Evolutionary conservation across 2,113 vertebrate species (phyloP), one percentile per base, ranked within the genome.

Genomic region (Centropristis striata): DNA sequence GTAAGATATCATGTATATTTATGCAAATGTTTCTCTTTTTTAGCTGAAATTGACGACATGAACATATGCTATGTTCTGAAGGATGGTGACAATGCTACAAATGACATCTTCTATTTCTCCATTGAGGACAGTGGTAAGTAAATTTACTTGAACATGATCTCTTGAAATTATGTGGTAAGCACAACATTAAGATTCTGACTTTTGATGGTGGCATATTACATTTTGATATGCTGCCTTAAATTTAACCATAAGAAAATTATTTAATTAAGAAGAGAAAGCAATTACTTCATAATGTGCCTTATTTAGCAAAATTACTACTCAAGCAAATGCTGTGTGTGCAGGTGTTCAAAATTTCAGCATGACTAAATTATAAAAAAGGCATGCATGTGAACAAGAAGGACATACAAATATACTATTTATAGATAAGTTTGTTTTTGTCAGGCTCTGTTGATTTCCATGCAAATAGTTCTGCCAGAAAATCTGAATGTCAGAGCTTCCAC

Each of bases 31-130:
- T 1, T 84, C 27, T 75, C 14, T 79, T 76, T 90, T 89, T 66
- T 83, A 97, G 97, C 92, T 71, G 96, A 96, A 83, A 94, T 96
- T 70, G 94, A 97, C 66, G 95, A 97, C 42, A 95, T 95, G 95
- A 96, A 90, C 75, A 91, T 97, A 83, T 95, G 92, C 74, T 97
- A 96, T 46, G 64, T 96, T 80, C 89, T 97, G 85, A 95, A 86
- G 37, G 87, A 96, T 49, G 90, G 89, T 6, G 91, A 92, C 85
- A 95, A 94, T 23, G 92, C 94, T 25, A 95, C 95, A 23, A 93
- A 90, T 51, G 96, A 97, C 72, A 80, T 94, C 74, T 97, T 98
- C 91, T 93, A 92, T 83, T 97, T 98, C 85, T 96, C 95, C 42
- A 86, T 96, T 16, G 95, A 96, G 91, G 96, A 97, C 83, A 93